Evolutionary conservation across 1,140 invertebrate genomes (phyloP).

Genomic region (Drosophila jambulina): DNA sequence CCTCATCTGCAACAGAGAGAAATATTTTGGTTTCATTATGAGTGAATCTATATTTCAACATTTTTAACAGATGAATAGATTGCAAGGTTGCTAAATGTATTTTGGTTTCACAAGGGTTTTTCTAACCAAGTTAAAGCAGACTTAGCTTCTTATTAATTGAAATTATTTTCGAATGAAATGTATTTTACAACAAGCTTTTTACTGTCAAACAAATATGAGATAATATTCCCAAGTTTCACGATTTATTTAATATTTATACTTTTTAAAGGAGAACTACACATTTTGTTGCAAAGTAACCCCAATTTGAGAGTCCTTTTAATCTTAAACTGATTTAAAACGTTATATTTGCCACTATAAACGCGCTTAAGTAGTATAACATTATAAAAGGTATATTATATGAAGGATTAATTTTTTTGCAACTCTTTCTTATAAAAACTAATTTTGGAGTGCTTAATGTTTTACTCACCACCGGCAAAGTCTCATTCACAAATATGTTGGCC

Average conservation of each 20-base stretch:
- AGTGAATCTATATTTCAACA: not conserved
- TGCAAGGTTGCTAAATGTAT: not conserved
- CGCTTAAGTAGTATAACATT: not conserved
- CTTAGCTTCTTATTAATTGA: too few relatives aligned
- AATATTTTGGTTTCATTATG: not conserved
- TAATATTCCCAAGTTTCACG: not conserved
- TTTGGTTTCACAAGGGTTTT: too few relatives aligned
- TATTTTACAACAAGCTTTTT: not conserved
- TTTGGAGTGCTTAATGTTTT: not conserved
- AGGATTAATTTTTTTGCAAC: not conserved
- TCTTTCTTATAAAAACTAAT: not conserved
- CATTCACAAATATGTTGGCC: constrained; percentile 72
- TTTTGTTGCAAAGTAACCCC: not conserved
- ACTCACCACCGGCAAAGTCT: constrained; percentile 73
- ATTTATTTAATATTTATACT: not conserved
- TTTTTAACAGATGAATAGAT: not conserved
- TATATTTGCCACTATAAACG: too few relatives aligned
- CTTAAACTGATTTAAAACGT: not conserved
- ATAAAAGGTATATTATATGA: not conserved
- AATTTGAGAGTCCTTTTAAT: not conserved
- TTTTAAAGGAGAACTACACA: not conserved
- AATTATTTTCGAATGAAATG: not conserved
- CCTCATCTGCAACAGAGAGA: constrained; percentile 52
- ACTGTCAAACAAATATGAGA: not conserved
- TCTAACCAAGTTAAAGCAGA: too few relatives aligned